Conservation (phyloP, 2,888 invertebrate species). For the Temnothorax rugatulus region DNA sequence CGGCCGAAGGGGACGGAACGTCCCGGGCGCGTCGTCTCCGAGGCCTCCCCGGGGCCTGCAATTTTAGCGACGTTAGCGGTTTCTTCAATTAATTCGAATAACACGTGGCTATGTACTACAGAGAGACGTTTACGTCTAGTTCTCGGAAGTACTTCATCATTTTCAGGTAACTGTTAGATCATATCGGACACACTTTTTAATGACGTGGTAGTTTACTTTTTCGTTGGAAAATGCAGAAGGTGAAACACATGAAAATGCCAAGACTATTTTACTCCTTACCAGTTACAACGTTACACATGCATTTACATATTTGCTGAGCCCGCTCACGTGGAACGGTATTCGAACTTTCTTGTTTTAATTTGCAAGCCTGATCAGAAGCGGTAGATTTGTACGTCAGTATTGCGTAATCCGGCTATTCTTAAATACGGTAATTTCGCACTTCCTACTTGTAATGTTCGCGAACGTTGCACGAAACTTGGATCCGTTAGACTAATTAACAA, state of each 20-base stretch:
- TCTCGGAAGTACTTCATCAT: neutral
- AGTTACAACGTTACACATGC: neutral
- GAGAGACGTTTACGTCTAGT: neutral
- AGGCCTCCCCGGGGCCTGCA: conserved; percentile 59
- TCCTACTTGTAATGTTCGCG: conserved; percentile 13
- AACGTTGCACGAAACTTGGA: conserved; percentile 20
- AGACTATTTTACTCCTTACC: neutral
- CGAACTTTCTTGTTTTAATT: conserved; percentile 13
- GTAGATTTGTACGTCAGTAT: neutral
- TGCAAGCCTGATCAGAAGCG: neutral
- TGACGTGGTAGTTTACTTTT: neutral
- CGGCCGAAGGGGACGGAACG: conserved; percentile 59
- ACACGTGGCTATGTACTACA: neutral
- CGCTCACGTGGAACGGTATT: conserved; percentile 23
- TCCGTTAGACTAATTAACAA: conserved; percentile 32
- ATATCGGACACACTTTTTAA: neutral
- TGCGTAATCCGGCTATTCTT: conserved; percentile 36
- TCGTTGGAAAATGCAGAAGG: neutral
- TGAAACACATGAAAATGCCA: neutral
- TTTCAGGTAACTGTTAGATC: neutral
- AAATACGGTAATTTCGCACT: conserved; percentile 16
- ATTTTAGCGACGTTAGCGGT: neutral
- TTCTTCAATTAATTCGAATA: neutral
- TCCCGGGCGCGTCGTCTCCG: conserved; percentile 59
- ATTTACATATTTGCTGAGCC: neutral